A percentile compares a stretch with the other conserved stretches of the same genome.
These are phyloP conservation scores for Archips xylosteana DNA, from an alignment of 2,888 invertebrate genomes.

Conservation along the genomic window DNA sequence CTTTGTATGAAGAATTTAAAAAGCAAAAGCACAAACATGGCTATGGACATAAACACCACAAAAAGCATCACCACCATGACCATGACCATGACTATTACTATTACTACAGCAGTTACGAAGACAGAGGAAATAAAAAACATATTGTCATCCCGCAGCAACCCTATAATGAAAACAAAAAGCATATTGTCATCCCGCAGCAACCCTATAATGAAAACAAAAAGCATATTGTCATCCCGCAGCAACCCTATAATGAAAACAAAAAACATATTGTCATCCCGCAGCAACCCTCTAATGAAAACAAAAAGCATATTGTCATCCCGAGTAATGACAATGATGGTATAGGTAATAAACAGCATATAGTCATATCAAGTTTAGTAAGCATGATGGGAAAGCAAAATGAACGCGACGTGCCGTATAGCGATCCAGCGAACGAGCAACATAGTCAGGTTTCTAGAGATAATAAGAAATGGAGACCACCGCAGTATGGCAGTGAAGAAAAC, in stretches of 20 bases:
- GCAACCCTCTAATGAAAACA: no score
- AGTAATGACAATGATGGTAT: no score
- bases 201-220: background rate
- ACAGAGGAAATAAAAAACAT: background rate
- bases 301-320: no score
- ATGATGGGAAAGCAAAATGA: background rate
- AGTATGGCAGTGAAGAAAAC: background rate
- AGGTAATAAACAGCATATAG: background rate
- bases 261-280: no score
- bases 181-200: background rate
- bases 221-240: background rate
- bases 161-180: background rate
- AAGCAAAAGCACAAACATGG: background rate
- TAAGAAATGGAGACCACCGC: background rate
- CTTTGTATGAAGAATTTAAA: background rate
- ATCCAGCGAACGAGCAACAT: background rate
- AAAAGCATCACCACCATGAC: background rate
- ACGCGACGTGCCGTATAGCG: background rate
- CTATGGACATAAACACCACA: background rate
- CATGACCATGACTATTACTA: background rate
- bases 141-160: background rate
- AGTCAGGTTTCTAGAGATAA: background rate
- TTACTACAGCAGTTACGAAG: background rate
- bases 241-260: background rate
- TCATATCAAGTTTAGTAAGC: background rate